A percentile compares a stretch with the other conserved stretches of the same genome.
These are phyloP conservation scores for Cirrhinus mrigala DNA, from an alignment of 2,797 vertebrate species.

Conservation along the genomic window DNA sequence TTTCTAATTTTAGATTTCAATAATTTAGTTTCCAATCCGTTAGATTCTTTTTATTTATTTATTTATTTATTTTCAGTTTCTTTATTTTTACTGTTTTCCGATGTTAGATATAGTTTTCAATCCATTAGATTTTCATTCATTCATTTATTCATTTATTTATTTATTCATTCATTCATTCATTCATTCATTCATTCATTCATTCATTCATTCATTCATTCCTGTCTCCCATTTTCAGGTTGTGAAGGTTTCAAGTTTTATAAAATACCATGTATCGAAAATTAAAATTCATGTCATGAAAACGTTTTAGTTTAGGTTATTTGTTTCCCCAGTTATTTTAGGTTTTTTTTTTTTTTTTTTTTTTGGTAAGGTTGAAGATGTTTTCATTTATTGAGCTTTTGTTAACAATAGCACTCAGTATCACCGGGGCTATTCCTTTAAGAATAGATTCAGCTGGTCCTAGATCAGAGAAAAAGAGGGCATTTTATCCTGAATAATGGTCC, in stretches of 20 bases:
- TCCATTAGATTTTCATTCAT: too few relatives aligned
- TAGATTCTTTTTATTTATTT: background rate
- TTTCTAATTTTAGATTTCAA: background rate
- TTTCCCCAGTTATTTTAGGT: background rate
- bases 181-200: too few relatives aligned
- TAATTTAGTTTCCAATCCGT: background rate
- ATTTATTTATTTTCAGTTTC: too few relatives aligned
- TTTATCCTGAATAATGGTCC: slow-evolving; percentile 55
- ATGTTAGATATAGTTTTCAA: too few relatives aligned
- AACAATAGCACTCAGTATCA: too few relatives aligned
- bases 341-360: background rate
- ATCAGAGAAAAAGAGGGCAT: slow-evolving; percentile 19
- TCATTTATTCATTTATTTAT: too few relatives aligned
- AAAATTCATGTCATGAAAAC: background rate
- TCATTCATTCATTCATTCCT: too few relatives aligned
- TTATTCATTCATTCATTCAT: too few relatives aligned
- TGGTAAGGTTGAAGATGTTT: background rate
- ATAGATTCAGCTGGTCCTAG: background rate
- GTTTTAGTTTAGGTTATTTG: background rate
- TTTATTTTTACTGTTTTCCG: too few relatives aligned
- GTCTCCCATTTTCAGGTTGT: background rate
- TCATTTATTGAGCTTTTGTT: background rate
- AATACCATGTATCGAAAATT: background rate
- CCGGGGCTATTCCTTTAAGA: background rate
- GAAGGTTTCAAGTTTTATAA: background rate